Conservation (phyloP, 2,113 vertebrate species). For the Lethenteron camtschaticum region DNA sequence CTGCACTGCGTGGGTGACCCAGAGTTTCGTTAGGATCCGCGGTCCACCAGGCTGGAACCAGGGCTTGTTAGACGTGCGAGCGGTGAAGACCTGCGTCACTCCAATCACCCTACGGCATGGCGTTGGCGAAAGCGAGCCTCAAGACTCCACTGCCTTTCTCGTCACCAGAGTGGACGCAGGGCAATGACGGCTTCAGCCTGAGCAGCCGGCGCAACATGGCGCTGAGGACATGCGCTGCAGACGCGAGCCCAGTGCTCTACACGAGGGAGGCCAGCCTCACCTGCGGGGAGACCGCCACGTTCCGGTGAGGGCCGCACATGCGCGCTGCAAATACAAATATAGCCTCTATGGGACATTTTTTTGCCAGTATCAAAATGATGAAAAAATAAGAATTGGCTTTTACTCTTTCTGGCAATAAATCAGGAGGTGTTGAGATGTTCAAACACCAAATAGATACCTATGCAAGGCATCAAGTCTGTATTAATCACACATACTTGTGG, state of each 20-base stretch:
- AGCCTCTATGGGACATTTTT: too few species aligned
- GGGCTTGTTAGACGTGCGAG: too few species aligned
- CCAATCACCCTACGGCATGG: too few species aligned
- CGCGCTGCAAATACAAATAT: background rate
- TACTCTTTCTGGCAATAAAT: too few species aligned
- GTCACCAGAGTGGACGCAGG: constrained; percentile 46
- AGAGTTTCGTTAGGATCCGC: too few species aligned
- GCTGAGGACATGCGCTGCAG: constrained; percentile 41
- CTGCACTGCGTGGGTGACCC: too few species aligned
- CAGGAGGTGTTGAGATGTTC: too few species aligned
- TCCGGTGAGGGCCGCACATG: constrained; percentile 35
- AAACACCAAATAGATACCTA: too few species aligned
- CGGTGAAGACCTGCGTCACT: too few species aligned
- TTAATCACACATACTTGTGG: background rate
- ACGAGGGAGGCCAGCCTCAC: constrained; percentile 65
- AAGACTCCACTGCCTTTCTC: background rate
- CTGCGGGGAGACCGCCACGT: constrained; percentile 76
- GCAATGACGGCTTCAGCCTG: constrained; percentile 70
- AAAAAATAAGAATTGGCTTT: too few species aligned
- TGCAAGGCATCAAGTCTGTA: background rate
- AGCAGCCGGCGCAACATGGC: constrained; percentile 84
- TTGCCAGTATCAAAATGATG: too few species aligned
- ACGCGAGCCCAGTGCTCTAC: constrained; percentile 42
- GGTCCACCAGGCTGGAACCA: too few species aligned
- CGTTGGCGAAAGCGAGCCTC: background rate